phyloP scores from a whole-genome alignment of 2,797 vertebrate genomes.

The Acanthurus lineatus region DNA sequence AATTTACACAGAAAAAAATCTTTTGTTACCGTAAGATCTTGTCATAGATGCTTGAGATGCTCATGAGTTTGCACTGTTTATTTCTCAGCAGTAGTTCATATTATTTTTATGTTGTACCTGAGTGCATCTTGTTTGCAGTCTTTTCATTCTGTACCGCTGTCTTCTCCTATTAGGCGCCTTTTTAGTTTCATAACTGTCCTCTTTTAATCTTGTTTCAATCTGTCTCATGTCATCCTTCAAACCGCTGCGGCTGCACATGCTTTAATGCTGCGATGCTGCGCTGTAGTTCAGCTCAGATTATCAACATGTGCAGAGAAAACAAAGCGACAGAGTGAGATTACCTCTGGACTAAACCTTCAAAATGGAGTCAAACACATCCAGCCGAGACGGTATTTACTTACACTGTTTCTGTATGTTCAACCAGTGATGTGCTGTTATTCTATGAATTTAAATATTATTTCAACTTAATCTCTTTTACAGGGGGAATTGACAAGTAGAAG shows the following conservation, averaged over 20 bases:
- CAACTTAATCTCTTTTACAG: background rate
- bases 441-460: background rate
- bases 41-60: background rate
- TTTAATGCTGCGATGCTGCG: background rate
- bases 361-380: conserved; percentile 26
- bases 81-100: too few species aligned
- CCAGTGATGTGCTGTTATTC: background rate
- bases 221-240: background rate
- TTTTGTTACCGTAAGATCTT: too few species aligned
- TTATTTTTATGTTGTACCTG: too few species aligned
- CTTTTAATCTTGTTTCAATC: conserved; percentile 2
- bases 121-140: background rate
- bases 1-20: background rate
- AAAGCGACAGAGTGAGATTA: conserved; percentile 34
- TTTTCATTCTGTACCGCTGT: background rate
- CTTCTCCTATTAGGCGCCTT: background rate
- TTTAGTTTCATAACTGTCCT: background rate
- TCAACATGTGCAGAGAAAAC: conserved; percentile 12
- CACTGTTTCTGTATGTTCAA: background rate
- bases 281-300: conserved; percentile 5
- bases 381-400: background rate
- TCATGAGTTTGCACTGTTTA: too few species aligned
- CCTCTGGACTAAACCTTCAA: conserved; percentile 15
- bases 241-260: background rate
- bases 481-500: background rate